Conservation (phyloP, 2,888 invertebrate genomes). For the Formica aserva region DNA sequence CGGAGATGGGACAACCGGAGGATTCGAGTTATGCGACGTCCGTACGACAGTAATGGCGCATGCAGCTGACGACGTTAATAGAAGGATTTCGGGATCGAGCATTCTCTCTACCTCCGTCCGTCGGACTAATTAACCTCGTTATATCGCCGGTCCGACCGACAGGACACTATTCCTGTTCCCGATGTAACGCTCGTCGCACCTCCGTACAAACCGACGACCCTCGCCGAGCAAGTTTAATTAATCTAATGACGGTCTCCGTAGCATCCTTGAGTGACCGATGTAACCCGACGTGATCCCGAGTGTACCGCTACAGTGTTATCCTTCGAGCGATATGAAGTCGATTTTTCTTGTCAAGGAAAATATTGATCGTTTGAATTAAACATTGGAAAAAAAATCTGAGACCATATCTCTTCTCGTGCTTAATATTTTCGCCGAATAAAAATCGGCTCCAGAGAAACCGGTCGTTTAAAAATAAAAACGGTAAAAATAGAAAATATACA, state of each 20-base stretch:
- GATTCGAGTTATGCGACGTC: conserved; percentile 37
- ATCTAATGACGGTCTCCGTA: conserved; percentile 50
- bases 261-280: conserved; percentile 49
- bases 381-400: background rate
- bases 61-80: conserved; percentile 72
- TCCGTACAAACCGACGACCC: conserved; percentile 39
- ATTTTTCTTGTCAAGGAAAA: background rate
- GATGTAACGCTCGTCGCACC: conserved; percentile 55
- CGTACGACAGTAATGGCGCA: conserved; percentile 63
- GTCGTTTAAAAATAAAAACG: background rate
- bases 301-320: background rate
- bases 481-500: background rate
- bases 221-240: conserved; percentile 45
- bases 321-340: no score
- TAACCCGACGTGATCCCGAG: conserved; percentile 9
- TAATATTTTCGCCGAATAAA: background rate
- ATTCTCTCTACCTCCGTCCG: conserved; percentile 31
- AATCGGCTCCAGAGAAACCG: background rate
- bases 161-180: conserved; percentile 45
- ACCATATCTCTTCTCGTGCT: background rate
- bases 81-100: conserved; percentile 70
- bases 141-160: conserved; percentile 59
- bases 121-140: conserved; percentile 73
- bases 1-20: conserved; percentile 33
- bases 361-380: background rate